Base-by-base conservation (phyloP, 1,140 invertebrate genomes). In the Dryas iulia region DNA sequence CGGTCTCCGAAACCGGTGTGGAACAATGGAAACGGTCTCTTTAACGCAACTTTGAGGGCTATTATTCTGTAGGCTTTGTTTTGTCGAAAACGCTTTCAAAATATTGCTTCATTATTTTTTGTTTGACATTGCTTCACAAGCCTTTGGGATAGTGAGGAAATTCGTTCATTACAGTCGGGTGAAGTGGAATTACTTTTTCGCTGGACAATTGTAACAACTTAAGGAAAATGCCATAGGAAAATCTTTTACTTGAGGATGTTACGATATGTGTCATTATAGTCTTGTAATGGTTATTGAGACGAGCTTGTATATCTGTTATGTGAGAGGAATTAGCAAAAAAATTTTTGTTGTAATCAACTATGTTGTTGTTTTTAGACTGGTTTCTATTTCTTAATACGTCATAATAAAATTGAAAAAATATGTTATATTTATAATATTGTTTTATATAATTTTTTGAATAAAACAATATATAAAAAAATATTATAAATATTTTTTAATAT, bases 121-220 rank as follows among this genome's bases (percentile, higher is more conserved):
- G 64, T 63, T 52, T 52, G 56, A 57, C 72, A 47, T 67, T 56
- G 10, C 58, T 69, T 53, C 60, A 8, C 31, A 70, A 70, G 58
- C 62, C 60, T 64, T 30, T 52, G 28, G 57, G 28, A 74, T 74
- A 77, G 74, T 76, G 72, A 58, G 72, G 69, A 75, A 81, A 74
- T 82, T 74, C 63, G 31, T 54, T 71, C 67, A 66, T 70, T 74
- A 69, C 54, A 74, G 65, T 56, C 28, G 57, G 47, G 24, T 35
- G 57, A 69, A 70, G 66, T 66, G 66, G 64, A 65, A 70, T 75
- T 66, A 66, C 31, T 68, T 72, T 63, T 69, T 71, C 24, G 59
- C 56, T 65, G 67, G 69, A 71, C 65, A 71, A 47, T 21, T 47
- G 39, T 21, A 21, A 3, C 8, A 47, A 21, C 2, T 47, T 0